Evolutionary conservation across 2,113 vertebrate genomes (phyloP), one percentile per base, ranked within the genome.

Genomic region (Campylomormyrus numenius): DNA sequence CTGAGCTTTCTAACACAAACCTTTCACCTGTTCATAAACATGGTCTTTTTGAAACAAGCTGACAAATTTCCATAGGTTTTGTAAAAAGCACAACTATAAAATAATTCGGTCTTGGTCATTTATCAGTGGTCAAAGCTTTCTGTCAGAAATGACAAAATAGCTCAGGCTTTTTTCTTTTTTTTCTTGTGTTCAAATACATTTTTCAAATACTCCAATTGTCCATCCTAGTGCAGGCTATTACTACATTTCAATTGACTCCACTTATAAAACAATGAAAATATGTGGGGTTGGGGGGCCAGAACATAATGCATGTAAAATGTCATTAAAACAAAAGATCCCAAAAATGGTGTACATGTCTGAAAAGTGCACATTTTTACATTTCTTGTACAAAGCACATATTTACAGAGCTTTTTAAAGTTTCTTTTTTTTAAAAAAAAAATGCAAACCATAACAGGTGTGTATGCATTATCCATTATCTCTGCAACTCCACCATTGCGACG

Each of bases 1-100:
- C 89, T 90, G 89, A 90, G 89, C 27, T 87, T 19, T 90, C 87
- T 39, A 70, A 87, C 89, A 87, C 49, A 45, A n/a, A 49, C 46
- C 24, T 74, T 39, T 86, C 24, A 53, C 19, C 53, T 24, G 48
- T 90, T 46, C 46, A 50, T 39, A 15, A 84, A 85, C 56, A 52
- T 85, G 66, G 86, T 77, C 56, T 35, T 52, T 50, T 87, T 50
- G 5, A 80, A 19, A 17, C 2, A 80, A 35, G 5, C 31, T 80
- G 74, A 42, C 74, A 80, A 80, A 42, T 39, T 80, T 42, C 74
- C 35, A 50, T 50, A 48, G 13, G 74, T 49, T 21, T 85, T 87
- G 27, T 87, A 53, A 87, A 87, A 87, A 27, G 46, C 27, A 87
- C 46, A 87, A 46, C 3, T n/a, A 88, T n/a, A 88, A 49, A 89